Base-by-base conservation (phyloP, 1,140 invertebrate genomes). In the Cyclina sinensis region DNA sequence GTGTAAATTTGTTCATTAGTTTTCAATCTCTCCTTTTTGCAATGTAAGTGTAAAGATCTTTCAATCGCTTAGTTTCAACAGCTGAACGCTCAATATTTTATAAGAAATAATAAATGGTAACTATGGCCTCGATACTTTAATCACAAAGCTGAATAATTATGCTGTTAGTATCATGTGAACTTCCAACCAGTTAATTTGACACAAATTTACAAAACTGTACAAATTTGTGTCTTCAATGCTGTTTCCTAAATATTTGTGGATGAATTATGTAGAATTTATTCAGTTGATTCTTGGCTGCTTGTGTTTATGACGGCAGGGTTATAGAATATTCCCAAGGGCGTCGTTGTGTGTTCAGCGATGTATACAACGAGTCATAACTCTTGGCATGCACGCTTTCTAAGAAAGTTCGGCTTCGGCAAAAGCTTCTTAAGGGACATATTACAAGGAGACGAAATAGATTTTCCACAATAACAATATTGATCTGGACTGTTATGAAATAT, bases 401-500 rank as follows among this genome's bases (percentile, higher is more conserved):
- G 59, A 65, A 65, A 65, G n/a, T 65, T 65, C 54, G 43, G 14
- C 43, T 43, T 7, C 43, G 43, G 43, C 43, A 43, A 51, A 76
- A 18, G 39, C 51, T 39, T 51, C 73, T 76, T 76, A 5, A 76
- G 73, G 73, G 43, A 76, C 39, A 7, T 32, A 48, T 51, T 76
- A 76, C 51, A 76, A 27, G 73, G 51, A 24, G 73, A 76, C 39
- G 24, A 12, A 76, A 76, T 76, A 76, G 43, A 76, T 48, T 48
- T 76, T 76, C 73, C 18, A 7, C 46, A 76, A 27, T 76, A 76
- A 46, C 39, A 48, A 24, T 48, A 51, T 76, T 48, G 73, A 76
- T 76, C 32, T 48, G 43, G 43, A 11, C 18, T 76, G 39, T 76
- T 76, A 76, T 76, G 73, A 51, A 76, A 76, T 76, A 76, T 76